Conservation (phyloP, 2,113 vertebrate species). For the Leiothrix lutea region DNA sequence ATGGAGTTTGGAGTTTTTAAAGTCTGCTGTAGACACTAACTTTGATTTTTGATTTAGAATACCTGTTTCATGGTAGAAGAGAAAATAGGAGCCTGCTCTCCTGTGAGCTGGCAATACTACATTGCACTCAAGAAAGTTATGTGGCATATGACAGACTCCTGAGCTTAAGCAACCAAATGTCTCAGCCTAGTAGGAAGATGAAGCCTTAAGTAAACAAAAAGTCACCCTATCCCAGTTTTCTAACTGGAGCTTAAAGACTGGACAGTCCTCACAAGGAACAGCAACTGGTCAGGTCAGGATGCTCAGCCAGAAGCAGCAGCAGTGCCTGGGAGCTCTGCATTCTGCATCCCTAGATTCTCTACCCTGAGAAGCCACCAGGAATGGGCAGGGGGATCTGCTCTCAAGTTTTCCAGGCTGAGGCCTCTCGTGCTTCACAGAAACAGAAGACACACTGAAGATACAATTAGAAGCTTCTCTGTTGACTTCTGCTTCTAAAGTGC, state of each 20-base stretch:
- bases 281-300: rapidly evolving
- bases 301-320: not conserved
- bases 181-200: not conserved
- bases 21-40: not conserved
- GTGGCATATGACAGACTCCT: not conserved
- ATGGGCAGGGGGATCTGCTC: not conserved
- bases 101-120: not conserved
- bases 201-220: not conserved
- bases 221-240: rapidly evolving
- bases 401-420: not conserved
- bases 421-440: not conserved
- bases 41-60: not conserved
- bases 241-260: not conserved
- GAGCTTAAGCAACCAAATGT: not conserved
- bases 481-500: not conserved
- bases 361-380: not conserved
- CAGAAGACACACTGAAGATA: not conserved
- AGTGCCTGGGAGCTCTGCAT: not conserved
- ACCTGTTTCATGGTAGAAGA: not conserved
- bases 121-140: not conserved
- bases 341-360: not conserved
- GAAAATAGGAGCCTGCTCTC: not conserved
- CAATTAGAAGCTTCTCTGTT: not conserved
- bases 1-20: not conserved
- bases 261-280: not conserved